Conservation (phyloP, 2,797 vertebrate genomes). For the Cygnus olor region DNA sequence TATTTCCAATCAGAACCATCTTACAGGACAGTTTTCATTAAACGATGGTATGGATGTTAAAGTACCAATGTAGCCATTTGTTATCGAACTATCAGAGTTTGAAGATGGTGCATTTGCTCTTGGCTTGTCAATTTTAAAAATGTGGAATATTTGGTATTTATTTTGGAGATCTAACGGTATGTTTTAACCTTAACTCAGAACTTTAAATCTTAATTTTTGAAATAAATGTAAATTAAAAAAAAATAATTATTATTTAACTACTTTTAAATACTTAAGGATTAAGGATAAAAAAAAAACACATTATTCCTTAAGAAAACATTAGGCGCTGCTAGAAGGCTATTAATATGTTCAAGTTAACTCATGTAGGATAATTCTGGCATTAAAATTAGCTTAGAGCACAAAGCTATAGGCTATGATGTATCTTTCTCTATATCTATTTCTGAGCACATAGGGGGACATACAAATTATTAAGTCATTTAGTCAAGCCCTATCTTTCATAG, state of each 20-base stretch:
- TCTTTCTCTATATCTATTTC: background rate
- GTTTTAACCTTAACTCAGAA: background rate
- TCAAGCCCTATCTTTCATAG: background rate
- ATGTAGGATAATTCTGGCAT: background rate
- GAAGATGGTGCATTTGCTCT: background rate
- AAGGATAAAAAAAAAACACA: background rate
- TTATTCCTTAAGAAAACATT: background rate
- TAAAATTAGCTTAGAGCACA: background rate
- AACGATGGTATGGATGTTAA: background rate
- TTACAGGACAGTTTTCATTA: background rate
- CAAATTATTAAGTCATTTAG: background rate
- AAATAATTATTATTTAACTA: background rate
- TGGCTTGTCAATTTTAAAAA: background rate
- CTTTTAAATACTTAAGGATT: background rate
- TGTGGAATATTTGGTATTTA: background rate
- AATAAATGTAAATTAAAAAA: background rate
- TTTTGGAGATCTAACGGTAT: background rate
- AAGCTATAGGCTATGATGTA: background rate
- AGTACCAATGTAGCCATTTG: background rate
- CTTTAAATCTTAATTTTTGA: background rate
- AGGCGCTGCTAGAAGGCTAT: background rate
- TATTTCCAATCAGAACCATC: background rate
- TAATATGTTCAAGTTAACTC: background rate
- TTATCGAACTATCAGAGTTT: background rate
- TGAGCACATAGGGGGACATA: background rate